Evolutionary conservation across 2,113 vertebrate genomes (phyloP).

Genomic region (Monarcha castaneiventris): DNA sequence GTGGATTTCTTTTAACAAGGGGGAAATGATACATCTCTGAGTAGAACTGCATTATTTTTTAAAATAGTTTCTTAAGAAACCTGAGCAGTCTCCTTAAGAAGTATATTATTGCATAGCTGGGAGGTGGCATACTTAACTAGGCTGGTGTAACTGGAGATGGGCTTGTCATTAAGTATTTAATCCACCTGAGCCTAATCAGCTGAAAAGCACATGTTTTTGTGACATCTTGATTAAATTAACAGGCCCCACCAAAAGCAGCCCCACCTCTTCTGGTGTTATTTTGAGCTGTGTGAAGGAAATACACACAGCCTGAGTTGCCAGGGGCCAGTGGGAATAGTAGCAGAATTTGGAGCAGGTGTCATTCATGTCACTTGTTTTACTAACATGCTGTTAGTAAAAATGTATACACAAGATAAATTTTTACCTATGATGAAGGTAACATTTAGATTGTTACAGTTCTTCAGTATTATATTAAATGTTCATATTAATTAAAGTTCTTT

Average conservation of each 20-base stretch:
- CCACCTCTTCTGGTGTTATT: neutral
- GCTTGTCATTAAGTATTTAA: neutral
- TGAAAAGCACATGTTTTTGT: neutral
- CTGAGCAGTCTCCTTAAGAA: neutral
- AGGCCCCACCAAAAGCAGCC: neutral
- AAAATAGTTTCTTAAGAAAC: neutral
- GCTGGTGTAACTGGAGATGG: neutral
- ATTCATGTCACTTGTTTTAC: neutral
- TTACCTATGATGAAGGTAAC: neutral
- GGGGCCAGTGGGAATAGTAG: neutral
- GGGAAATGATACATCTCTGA: neutral
- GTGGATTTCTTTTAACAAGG: neutral
- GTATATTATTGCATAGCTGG: neutral
- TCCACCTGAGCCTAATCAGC: neutral
- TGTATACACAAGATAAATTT: neutral
- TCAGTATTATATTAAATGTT: neutral
- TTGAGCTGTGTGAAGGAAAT: neutral
- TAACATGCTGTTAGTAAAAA: neutral
- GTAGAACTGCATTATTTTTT: neutral
- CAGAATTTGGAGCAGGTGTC: neutral
- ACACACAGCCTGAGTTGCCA: accelerated
- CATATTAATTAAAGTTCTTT: neutral
- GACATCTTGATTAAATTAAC: neutral
- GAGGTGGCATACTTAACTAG: neutral
- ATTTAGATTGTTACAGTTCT: neutral